A percentile compares a stretch with the other conserved stretches of the same genome.
These are phyloP conservation scores for Hemibagrus wyckioides DNA, from an alignment of 2,113 vertebrate genomes.

Conservation along the genomic window DNA sequence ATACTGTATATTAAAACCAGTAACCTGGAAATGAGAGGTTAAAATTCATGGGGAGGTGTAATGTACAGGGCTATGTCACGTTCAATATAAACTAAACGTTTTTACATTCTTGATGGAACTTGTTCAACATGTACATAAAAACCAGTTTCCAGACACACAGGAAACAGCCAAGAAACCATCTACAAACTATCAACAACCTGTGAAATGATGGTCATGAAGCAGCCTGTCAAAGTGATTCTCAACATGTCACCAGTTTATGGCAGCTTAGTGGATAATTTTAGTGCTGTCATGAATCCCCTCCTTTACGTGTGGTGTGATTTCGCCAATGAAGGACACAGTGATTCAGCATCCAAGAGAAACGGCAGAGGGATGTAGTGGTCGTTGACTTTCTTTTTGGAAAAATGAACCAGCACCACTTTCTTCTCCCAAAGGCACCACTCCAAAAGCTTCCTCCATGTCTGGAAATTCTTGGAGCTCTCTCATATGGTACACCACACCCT, in stretches of 20 bases:
- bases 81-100: not conserved
- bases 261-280: not conserved
- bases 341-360: not conserved
- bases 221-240: not conserved
- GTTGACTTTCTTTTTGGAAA: not conserved
- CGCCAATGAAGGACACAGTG: not conserved
- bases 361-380: not conserved
- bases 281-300: not conserved
- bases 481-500: not conserved
- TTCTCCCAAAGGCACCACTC: not conserved
- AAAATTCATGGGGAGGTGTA: not conserved
- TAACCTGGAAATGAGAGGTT: no score
- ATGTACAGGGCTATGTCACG: not conserved
- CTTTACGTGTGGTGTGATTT: not conserved
- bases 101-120: no score
- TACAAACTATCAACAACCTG: not conserved
- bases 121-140: no score
- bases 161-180: not conserved
- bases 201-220: not conserved
- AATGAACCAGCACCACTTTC: not conserved
- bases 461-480: not conserved
- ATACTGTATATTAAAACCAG: no score
- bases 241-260: not conserved
- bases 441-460: not conserved
- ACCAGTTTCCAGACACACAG: not conserved